These are phyloP conservation scores for Pica pica DNA, from an alignment of 2,113 vertebrate species.

Conservation along the genomic window DNA sequence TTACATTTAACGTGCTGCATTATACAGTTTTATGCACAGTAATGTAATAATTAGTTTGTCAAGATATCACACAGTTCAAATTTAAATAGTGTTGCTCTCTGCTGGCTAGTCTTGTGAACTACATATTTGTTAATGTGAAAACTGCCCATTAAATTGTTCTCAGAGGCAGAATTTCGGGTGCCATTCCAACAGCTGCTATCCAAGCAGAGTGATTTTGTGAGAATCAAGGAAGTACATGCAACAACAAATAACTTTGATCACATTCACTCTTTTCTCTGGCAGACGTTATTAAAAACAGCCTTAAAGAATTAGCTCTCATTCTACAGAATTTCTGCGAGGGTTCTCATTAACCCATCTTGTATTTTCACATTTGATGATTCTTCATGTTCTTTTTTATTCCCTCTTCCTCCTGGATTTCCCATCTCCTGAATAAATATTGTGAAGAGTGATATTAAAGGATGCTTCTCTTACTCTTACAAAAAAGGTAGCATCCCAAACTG, in stretches of 20 bases:
- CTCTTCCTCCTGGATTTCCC: neutral
- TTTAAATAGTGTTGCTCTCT: conserved; percentile 65
- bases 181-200: neutral
- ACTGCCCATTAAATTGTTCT: neutral
- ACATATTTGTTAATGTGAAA: neutral
- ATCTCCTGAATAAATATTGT: neutral
- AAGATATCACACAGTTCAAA: neutral
- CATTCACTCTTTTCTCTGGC: neutral
- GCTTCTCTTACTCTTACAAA: neutral
- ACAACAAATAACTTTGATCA: neutral
- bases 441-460: neutral
- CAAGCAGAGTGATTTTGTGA: neutral
- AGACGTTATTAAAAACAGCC: neutral
- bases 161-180: neutral
- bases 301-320: neutral
- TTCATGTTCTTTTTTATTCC: neutral
- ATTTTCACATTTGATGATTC: neutral
- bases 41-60: conserved; percentile 55
- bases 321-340: neutral
- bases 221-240: neutral
- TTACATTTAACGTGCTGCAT: conserved; percentile 48
- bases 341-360: neutral
- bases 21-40: conserved; percentile 49
- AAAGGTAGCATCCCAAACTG: neutral
- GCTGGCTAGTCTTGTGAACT: conserved; percentile 40